A percentile compares a stretch with the other conserved stretches of the same genome.
These are phyloP conservation scores for Melanotus villosus DNA, from an alignment of 2,888 invertebrate species.

Conservation along the genomic window DNA sequence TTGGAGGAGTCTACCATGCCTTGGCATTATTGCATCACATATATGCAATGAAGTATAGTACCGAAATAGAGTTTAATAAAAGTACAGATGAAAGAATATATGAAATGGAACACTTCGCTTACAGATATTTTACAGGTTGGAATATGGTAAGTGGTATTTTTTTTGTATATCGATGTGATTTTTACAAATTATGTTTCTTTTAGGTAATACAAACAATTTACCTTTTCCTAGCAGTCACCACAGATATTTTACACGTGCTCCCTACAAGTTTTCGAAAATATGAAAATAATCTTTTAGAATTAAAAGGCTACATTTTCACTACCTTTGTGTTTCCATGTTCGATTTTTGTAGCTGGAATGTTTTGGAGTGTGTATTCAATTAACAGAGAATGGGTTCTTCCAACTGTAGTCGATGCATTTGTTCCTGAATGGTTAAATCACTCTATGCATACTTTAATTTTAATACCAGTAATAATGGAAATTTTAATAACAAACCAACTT, in stretches of 20 bases:
- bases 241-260: constrained; percentile 23
- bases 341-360: constrained; percentile 54
- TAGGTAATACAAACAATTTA: constrained; percentile 44
- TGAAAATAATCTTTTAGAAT: constrained; percentile 15
- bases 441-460: constrained; percentile 59
- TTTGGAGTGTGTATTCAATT: constrained; percentile 58
- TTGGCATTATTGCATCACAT: constrained; percentile 24
- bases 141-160: constrained; percentile 45
- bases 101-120: constrained; percentile 45
- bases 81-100: constrained; percentile 35
- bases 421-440: constrained; percentile 60
- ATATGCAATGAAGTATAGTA: constrained; percentile 3
- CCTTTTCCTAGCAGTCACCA: constrained; percentile 35
- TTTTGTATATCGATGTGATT: neutral
- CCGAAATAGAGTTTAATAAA: constrained; percentile 25
- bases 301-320: constrained; percentile 47
- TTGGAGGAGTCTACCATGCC: constrained; percentile 12
- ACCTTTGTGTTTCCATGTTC: constrained; percentile 45
- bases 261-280: constrained; percentile 22
- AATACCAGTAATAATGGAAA: constrained; percentile 54
- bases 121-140: constrained; percentile 50
- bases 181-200: constrained; percentile 12
- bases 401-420: constrained; percentile 52
- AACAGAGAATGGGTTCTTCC: constrained; percentile 59
- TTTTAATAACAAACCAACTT: constrained; percentile 35